Evolutionary conservation across 2,888 invertebrate species (phyloP), one percentile per base, ranked within the genome.

Genomic region (Tricholauxania praeusta): DNA sequence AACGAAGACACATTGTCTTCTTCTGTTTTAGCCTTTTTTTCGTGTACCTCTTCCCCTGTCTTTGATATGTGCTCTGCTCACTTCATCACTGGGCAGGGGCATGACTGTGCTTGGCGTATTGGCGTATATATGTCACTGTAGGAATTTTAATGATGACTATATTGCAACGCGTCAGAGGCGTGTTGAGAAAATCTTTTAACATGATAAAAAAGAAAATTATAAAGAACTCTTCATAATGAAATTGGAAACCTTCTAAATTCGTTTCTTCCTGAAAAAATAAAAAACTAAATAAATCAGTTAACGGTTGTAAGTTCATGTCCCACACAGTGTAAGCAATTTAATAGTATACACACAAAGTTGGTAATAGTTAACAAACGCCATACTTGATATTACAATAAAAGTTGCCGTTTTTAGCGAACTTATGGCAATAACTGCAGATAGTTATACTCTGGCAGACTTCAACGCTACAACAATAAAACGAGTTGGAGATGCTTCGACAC

Each of bases 81-180:
- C 8, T 60, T 39, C 69, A 32, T 70, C 22, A 4, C 64, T 39
- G 51, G 55, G 48, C 17, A 64, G 47, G 52, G 12, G 39, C 59
- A 53, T 8, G 39, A 53, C 39, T 55, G 63, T 51, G 48, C 39
- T 53, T 51, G 62, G 59, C 62, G 76, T 78, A 52, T 79, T 51
- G 62, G 64, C 62, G 76, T 78, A 52, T 79, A 77, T 71, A 59
- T 81, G 80, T 80, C 82, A 80, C 79, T 81, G 80, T 71, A 78
- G 82, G 82, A 82, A 82, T 82, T 83, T 82, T 82, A 82, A 82
- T 83, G 83, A 82, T 82, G 83, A 82, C 83, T 83, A 79, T 81
- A 82, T 83, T 83, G 82, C 81, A 82, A 77, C 80, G 80, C 78
- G 47, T 68, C 57, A 17, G 39, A 39, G 55, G 67, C 48, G 47